These are phyloP conservation scores for Arctopsyche grandis DNA, from an alignment of 1,140 invertebrate genomes.

Conservation along the genomic window DNA sequence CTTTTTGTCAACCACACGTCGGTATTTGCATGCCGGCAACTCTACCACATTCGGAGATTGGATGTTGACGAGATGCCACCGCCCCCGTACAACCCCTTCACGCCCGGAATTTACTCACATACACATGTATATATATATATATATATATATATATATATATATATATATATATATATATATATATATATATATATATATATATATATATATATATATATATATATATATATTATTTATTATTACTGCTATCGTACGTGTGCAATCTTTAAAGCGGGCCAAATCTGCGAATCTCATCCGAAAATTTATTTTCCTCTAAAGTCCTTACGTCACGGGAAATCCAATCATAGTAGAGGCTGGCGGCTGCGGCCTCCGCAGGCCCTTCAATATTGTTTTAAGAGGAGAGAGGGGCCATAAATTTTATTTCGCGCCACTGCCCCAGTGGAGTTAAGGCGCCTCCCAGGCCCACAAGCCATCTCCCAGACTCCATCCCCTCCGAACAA, in stretches of 20 bases:
- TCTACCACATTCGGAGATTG: constrained; percentile 39
- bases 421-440: constrained; percentile 40
- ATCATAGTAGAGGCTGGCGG: constrained; percentile 50
- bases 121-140: no score
- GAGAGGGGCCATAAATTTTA: constrained; percentile 52
- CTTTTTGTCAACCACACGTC: constrained; percentile 47
- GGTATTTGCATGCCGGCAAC: constrained; percentile 45
- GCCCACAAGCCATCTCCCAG: not conserved
- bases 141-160: no score
- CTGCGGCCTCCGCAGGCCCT: constrained; percentile 38
- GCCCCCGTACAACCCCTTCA: not conserved
- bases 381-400: constrained; percentile 55
- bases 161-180: no score
- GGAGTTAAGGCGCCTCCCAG: constrained; percentile 32
- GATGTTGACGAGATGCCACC: constrained; percentile 41
- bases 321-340: constrained; percentile 54
- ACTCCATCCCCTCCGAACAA: not conserved
- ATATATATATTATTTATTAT: no score
- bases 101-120: no score
- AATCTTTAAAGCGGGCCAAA: not conserved
- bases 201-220: no score
- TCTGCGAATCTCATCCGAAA: constrained; percentile 10
- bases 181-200: no score
- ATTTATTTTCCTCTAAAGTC: constrained; percentile 47
- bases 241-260: not conserved